Base-by-base conservation (phyloP, 2,113 vertebrate genomes). In the Lamprologus tigripictilis region DNA sequence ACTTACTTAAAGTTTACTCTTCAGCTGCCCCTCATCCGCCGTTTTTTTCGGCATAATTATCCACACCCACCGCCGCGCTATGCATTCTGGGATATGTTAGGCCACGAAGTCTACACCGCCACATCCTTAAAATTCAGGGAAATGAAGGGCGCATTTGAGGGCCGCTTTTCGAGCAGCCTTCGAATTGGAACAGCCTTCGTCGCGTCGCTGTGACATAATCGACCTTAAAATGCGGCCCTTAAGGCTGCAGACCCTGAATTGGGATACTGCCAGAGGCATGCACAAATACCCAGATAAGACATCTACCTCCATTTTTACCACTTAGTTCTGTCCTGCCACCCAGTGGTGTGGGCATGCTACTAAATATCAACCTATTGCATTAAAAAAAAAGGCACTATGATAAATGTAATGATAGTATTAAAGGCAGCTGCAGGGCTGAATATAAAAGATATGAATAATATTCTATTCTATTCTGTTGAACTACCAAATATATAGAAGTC, bases 1-100 rank as follows among this genome's bases (percentile, higher is more conserved):
- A 37, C n/a, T n/a, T 47, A 16, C 14, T 42, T 42, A 40, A 33
- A 33, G 31, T 35, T 3, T 13, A 42, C 40, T 42, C 12, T 13
- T 42, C 0, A 0, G 40, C 1, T 2, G 40, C 40, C 12, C 0
- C 37, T 40, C 37, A 40, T 40, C 40, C 5, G 2, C 12, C 0
- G 37, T 11, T 40, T 40, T 13, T 35, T 35, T 35, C 1, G 1
- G 47, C 47, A 49, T 9, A 51, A 51, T 51, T 19, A 51, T 51
- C 49, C 49, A 1, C 17, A n/a, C 49, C 17, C 49, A 51, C 17
- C 3, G 3, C 49, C 17, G 0, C 28, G 2, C 28, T 28, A 28
- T 28, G 28, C 28, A 28, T 28, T 28, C 28, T 28, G 28, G 28
- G 28, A 28, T 28, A 28, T 28, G 28, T 28, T 28, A 0, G 28